Evolutionary conservation across 2,113 vertebrate genomes (phyloP).

Genomic region (Pedetes capensis): DNA sequence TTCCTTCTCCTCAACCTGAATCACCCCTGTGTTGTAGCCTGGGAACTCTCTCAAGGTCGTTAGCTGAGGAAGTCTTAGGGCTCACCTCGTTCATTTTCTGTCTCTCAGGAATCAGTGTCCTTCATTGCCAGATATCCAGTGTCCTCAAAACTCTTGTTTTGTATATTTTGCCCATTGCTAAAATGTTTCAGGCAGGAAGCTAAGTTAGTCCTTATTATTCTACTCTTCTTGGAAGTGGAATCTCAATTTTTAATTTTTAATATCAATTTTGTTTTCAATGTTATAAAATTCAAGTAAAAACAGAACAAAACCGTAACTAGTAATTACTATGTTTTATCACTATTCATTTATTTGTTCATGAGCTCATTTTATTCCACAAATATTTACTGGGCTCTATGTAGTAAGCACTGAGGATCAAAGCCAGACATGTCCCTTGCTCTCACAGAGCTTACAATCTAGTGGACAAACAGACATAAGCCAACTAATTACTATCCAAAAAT

Average conservation of each 20-base stretch:
- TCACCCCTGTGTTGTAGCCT: neutral
- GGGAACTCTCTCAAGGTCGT: neutral
- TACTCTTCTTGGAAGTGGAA: conserved; percentile 8
- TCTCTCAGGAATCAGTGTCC: neutral
- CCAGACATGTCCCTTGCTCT: neutral
- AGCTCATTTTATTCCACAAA: neutral
- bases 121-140: neutral
- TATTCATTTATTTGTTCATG: neutral
- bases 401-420: neutral
- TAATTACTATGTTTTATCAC: neutral
- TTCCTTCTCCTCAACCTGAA: neutral
- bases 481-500: neutral
- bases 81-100: neutral
- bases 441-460: neutral
- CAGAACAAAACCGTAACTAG: conserved; percentile 36
- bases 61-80: neutral
- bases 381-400: neutral
- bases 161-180: neutral
- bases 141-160: neutral
- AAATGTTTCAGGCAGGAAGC: conserved; percentile 27
- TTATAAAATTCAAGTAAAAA: conserved; percentile 61
- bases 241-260: conserved; percentile 50
- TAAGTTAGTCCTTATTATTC: conserved; percentile 20
- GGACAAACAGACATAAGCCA: neutral
- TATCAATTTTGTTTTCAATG: conserved; percentile 51